Percentiles rank a stretch among this genome's conserved stretches.
Evolutionary conservation across 2,888 invertebrate genomes (phyloP).

Genomic region (Sinhomidia bicolor): DNA sequence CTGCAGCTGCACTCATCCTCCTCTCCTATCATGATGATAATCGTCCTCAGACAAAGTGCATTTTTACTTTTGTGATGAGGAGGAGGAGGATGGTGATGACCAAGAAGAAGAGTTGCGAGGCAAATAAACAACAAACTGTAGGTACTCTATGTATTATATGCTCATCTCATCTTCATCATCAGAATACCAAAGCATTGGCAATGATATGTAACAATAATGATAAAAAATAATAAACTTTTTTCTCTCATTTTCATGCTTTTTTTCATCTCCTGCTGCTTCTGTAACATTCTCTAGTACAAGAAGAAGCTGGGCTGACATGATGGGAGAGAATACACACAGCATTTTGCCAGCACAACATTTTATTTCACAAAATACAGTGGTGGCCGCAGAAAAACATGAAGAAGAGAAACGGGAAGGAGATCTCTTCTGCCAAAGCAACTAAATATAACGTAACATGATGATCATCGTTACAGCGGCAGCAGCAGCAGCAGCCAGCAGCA

Average conservation of each 20-base stretch:
- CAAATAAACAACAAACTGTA: conserved; percentile 1
- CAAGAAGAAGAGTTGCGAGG: conserved; percentile 17
- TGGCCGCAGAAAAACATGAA: neutral
- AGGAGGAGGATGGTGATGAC: neutral
- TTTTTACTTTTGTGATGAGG: conserved; percentile 19
- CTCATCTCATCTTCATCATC: neutral
- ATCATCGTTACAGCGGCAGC: too few species aligned
- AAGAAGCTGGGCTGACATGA: neutral
- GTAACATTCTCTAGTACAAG: neutral
- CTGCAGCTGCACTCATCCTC: too few species aligned
- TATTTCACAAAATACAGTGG: neutral
- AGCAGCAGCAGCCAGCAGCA: neutral
- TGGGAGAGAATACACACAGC: too few species aligned
- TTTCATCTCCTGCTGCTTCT: conserved; percentile 1
- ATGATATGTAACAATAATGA: neutral
- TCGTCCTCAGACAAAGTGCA: conserved; percentile 28
- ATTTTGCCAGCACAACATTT: neutral
- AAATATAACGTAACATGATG: too few species aligned
- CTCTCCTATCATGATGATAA: conserved; percentile 20
- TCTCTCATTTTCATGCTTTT: neutral
- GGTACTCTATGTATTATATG: neutral
- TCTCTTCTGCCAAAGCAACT: too few species aligned
- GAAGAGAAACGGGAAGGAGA: neutral
- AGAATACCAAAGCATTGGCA: neutral
- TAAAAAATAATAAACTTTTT: conserved; percentile 11